Evolutionary conservation across 2,888 invertebrate species (phyloP).

Genomic region (Leucania comma): DNA sequence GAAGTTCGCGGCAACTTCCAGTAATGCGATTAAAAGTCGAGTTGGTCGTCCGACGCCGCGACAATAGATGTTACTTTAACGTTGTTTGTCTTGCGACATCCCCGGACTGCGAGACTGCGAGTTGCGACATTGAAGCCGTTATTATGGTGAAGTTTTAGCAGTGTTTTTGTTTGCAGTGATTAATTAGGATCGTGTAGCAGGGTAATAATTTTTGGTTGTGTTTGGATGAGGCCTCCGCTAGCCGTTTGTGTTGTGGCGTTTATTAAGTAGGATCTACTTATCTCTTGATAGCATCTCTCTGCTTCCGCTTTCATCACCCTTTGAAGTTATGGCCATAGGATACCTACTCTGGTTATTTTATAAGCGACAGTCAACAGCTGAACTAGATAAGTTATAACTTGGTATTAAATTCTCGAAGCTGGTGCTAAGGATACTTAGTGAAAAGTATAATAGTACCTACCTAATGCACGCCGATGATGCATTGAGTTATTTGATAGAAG

Average conservation of each 20-base stretch:
- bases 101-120: conserved; percentile 46
- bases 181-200: conserved; percentile 50
- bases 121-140: conserved; percentile 58
- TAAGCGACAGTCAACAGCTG: neutral
- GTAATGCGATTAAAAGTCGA: conserved; percentile 82
- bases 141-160: conserved; percentile 58
- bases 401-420: neutral
- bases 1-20: conserved; percentile 72
- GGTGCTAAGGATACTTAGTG: too few species aligned
- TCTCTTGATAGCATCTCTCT: neutral
- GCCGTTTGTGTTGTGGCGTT: neutral
- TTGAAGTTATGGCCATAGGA: neutral
- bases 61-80: conserved; percentile 82
- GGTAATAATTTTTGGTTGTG: conserved; percentile 33
- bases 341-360: neutral
- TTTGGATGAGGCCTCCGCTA: conserved; percentile 18
- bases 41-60: conserved; percentile 70
- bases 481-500: too few species aligned
- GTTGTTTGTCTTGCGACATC: conserved; percentile 73
- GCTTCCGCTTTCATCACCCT: neutral
- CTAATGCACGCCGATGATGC: too few species aligned
- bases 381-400: neutral
- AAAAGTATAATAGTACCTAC: too few species aligned
- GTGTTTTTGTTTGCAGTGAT: conserved; percentile 59
- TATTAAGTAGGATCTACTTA: neutral